These are phyloP conservation scores for Blennius ocellaris DNA, from an alignment of 2,113 vertebrate genomes.

Conservation along the genomic window DNA sequence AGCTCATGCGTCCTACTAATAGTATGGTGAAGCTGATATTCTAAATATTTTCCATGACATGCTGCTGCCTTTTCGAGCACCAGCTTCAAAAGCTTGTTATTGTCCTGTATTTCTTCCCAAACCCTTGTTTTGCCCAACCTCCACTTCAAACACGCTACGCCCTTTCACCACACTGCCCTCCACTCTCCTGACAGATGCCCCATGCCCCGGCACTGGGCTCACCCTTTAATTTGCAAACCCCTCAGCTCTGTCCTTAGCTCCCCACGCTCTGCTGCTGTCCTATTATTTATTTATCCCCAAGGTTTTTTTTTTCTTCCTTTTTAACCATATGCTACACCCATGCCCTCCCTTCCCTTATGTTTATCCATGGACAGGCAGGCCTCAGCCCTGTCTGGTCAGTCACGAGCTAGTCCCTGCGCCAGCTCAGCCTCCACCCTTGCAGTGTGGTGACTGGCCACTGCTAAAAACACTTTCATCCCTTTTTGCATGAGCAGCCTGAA, in stretches of 20 bases:
- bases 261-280: slow-evolving; percentile 30
- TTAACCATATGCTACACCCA: slow-evolving; percentile 48
- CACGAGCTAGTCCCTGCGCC: slow-evolving; percentile 35
- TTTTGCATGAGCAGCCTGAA: slow-evolving; percentile 13
- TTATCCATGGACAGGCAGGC: slow-evolving; percentile 34
- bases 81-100: slow-evolving; percentile 17
- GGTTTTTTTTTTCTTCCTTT: background rate
- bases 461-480: slow-evolving; percentile 51
- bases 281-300: slow-evolving; percentile 57
- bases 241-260: slow-evolving; percentile 47
- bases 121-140: slow-evolving; percentile 26
- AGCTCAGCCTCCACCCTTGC: slow-evolving; percentile 63
- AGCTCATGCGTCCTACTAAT: slow-evolving; percentile 12
- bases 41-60: slow-evolving; percentile 27
- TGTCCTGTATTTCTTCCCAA: slow-evolving; percentile 26
- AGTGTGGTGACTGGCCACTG: slow-evolving; percentile 48
- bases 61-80: background rate
- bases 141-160: slow-evolving; percentile 40
- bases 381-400: slow-evolving; percentile 42
- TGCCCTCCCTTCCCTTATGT: slow-evolving; percentile 28
- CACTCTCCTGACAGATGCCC: slow-evolving; percentile 56
- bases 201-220: slow-evolving; percentile 25
- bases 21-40: slow-evolving; percentile 8
- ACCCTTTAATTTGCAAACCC: slow-evolving; percentile 67
- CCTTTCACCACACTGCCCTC: slow-evolving; percentile 57